Percentiles rank a stretch among this genome's conserved stretches.
phyloP scores from a whole-genome alignment of 2,797 vertebrate species.

The Sorex maritimensis region DNA sequence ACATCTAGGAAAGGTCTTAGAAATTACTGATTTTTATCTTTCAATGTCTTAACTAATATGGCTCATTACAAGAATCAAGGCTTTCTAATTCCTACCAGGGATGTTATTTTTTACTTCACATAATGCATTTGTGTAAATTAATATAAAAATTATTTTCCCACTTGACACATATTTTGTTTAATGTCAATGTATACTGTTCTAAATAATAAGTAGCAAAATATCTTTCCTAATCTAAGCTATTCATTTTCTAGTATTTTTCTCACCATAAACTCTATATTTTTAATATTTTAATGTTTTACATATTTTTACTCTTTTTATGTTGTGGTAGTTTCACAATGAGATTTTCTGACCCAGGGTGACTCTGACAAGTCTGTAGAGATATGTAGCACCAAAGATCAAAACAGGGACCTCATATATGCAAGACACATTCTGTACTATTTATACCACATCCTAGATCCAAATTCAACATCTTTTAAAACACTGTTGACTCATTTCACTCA shows the following conservation, averaged over 20 bases:
- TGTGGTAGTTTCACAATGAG: too few relatives aligned
- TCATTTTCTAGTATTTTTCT: slow-evolving; percentile 19
- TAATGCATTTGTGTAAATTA: background rate
- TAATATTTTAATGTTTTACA: too few relatives aligned
- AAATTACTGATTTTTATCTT: slow-evolving; percentile 64
- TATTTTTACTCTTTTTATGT: too few relatives aligned
- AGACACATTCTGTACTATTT: too few relatives aligned
- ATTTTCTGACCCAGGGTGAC: too few relatives aligned
- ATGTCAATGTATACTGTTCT: background rate
- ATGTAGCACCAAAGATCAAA: too few relatives aligned
- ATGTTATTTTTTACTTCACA: background rate
- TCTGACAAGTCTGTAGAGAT: too few relatives aligned
- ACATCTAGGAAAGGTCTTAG: background rate
- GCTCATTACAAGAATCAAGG: background rate
- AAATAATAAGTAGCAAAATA: slow-evolving; percentile 21
- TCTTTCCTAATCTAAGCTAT: slow-evolving; percentile 7
- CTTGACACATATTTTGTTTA: background rate
- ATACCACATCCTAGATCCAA: too few relatives aligned
- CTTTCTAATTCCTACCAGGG: background rate
- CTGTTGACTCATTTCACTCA: too few relatives aligned
- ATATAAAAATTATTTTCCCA: slow-evolving; percentile 19
- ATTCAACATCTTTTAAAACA: too few relatives aligned
- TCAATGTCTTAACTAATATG: background rate
- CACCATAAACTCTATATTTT: background rate
- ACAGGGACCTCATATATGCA: too few relatives aligned